Conservation (phyloP, 2,113 vertebrate genomes). For the Hippocampus comes region DNA sequence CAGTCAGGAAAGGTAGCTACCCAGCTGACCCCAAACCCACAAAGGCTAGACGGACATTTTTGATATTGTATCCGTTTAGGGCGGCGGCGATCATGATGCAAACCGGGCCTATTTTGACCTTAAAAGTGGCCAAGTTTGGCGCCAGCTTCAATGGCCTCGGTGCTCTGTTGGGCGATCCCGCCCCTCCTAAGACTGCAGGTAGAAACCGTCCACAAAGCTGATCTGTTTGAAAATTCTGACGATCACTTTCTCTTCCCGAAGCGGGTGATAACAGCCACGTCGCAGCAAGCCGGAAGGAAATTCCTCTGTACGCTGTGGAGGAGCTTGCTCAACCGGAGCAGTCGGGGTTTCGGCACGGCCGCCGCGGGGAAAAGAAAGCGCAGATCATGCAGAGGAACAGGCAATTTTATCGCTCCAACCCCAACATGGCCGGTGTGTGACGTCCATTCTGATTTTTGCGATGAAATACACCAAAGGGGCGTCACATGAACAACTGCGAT, state of each 20-base stretch:
- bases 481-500: not conserved
- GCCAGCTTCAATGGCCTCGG: conserved; percentile 85
- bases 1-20: conserved; percentile 85
- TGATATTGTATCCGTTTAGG: conserved; percentile 60
- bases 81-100: conserved; percentile 89
- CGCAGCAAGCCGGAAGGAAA: conserved; percentile 76
- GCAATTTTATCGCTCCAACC: conserved; percentile 85
- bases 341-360: conserved; percentile 73
- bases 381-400: conserved; percentile 80
- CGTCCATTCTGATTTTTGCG: not conserved
- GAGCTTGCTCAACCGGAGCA: conserved; percentile 59
- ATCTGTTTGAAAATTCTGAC: not conserved
- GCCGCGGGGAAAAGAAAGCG: conserved; percentile 73
- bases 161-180: conserved; percentile 78
- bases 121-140: conserved; percentile 87
- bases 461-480: not conserved
- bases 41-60: not conserved
- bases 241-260: not conserved
- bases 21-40: no score
- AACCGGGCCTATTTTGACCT: conserved; percentile 84
- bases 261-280: conserved; percentile 65
- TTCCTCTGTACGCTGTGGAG: conserved; percentile 62
- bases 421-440: conserved; percentile 84
- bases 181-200: conserved; percentile 76
- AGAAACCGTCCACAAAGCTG: conserved; percentile 8